Evolutionary conservation across 2,113 vertebrate genomes (phyloP), one percentile per base, ranked within the genome.

Genomic region (Poicephalus gulielmi): DNA sequence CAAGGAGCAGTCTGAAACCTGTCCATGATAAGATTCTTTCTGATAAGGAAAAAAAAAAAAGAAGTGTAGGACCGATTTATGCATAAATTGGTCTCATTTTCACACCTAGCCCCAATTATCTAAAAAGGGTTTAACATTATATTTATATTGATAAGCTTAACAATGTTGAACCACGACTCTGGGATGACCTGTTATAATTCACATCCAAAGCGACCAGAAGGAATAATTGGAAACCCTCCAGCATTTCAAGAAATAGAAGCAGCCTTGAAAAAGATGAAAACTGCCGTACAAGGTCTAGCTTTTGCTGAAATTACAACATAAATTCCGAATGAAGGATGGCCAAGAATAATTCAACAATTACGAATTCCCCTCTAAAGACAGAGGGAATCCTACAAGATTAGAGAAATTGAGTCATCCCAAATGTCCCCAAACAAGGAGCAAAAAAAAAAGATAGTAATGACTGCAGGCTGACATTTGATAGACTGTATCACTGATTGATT

Each of bases 131-230:
- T 97, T 97, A 98, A 97, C 98, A 96, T 98, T 97, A 96, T 98
- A 98, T 98, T 98, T 98, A 97, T 98, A 98, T 98, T 98, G 98
- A 98, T 98, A 97, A 98, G 98, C 97, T 98, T 96, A 98, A 98
- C 97, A 97, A 97, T 97, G 97, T 96, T 97, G 98, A 98, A 97
- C 98, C 95, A 97, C 80, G 88, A 96, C 98, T 98, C 96, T 95
- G 91, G 94, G 95, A 98, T 98, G 98, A 97, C 98, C 98, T 98
- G 97, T 97, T 97, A 97, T 95, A 95, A 97, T 97, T 97, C 98
- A 97, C 97, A 98, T 98, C 97, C 97, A 97, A 97, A 97, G 98
- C 93, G 95, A 98, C 97, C 98, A 98, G 98, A 98, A 98, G 98
- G 98, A 98, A 96, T 97, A 96, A 98, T 97, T 98, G 98, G 98